A percentile compares a stretch with the other conserved stretches of the same genome.
These are phyloP conservation scores for Anguilla megastoma DNA, from an alignment of 2,797 vertebrate genomes.

Conservation along the genomic window DNA sequence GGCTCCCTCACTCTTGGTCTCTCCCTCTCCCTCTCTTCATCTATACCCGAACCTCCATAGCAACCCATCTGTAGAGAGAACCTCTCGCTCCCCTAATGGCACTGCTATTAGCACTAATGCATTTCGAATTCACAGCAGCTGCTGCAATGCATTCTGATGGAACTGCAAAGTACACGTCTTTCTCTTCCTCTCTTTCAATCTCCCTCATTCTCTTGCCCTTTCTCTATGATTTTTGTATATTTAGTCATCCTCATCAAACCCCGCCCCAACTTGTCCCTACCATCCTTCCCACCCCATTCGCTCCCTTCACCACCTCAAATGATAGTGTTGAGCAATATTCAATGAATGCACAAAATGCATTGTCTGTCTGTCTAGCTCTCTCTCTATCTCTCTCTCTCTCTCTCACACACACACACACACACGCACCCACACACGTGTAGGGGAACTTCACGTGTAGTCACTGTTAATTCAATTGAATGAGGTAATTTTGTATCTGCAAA, in stretches of 20 bases:
- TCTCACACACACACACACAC: conserved; percentile 23
- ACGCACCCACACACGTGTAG: background rate
- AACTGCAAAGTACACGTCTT: conserved; percentile 71
- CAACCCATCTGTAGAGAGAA: conserved; percentile 81
- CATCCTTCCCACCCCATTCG: background rate
- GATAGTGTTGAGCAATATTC: conserved; percentile 27
- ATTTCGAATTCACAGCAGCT: conserved; percentile 87
- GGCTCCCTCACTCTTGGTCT: conserved; percentile 69
- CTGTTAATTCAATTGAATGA: background rate
- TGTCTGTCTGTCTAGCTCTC: background rate
- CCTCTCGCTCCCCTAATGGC: conserved; percentile 81
- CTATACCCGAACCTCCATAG: conserved; percentile 65
- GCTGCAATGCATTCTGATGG: conserved; percentile 77
- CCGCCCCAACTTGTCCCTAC: background rate
- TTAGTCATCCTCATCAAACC: conserved; percentile 30
- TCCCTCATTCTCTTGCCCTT: conserved; percentile 49
- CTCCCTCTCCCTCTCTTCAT: conserved; percentile 49
- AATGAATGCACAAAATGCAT: background rate
- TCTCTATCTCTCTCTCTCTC: background rate
- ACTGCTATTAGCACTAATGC: conserved; percentile 90
- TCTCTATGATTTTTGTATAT: conserved; percentile 19
- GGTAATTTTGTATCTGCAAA: background rate
- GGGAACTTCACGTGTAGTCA: background rate
- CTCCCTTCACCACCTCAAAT: conserved; percentile 36
- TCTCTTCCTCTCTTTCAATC: conserved; percentile 56